Evolutionary conservation across 53 echinoderm and acorn worm species (phyloP), one percentile per base, ranked within the genome.

Genomic region (Holothuria scabra): DNA sequence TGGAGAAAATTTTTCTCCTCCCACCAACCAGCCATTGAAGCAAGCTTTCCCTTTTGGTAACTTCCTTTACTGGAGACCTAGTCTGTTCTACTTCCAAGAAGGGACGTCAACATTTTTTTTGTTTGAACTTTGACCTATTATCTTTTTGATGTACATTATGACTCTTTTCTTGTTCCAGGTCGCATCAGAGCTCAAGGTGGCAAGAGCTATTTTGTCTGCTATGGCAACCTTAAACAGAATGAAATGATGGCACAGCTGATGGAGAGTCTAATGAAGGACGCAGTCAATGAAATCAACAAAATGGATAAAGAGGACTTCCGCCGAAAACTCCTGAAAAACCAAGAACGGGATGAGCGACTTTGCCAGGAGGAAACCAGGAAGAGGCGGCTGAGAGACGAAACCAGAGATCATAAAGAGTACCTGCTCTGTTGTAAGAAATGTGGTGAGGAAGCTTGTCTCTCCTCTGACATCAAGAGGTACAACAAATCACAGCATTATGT

Each of bases 121-220:
- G 14, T 18, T 52, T 8, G 52, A 52, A 52, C 52, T 18, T 18
- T 1, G 14, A 16, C 18, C 52, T 1, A 52, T 18, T 16, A 52
- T 52, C 18, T 52, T 52, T 14, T 16, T 18, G 18, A 14, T 52
- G 14, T 52, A 52, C 52, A 52, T 52, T 52, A 18, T 52, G 0
- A 0, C 2, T 52, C 8, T 2, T 18, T 5, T 21, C 25, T 21
- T 25, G 5, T 11, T 24, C 20, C 14, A 90, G 93, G 93, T 22
- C 81, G 93, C 30, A 85, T 76, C 20, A 79, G 93, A 38, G 85
- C 88, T 10, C 46, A 83, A 41, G 74, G 83, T 70, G 88, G 93
- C 60, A 82, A 83, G 67, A 85, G 85, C 58, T 90, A 66, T 84
- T 66, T 93, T 14, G 84, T 93, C 56, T 81, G 88, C 93, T 67